Base-by-base conservation (phyloP, 2,797 vertebrate species). In the Crenuchus spilurus region DNA sequence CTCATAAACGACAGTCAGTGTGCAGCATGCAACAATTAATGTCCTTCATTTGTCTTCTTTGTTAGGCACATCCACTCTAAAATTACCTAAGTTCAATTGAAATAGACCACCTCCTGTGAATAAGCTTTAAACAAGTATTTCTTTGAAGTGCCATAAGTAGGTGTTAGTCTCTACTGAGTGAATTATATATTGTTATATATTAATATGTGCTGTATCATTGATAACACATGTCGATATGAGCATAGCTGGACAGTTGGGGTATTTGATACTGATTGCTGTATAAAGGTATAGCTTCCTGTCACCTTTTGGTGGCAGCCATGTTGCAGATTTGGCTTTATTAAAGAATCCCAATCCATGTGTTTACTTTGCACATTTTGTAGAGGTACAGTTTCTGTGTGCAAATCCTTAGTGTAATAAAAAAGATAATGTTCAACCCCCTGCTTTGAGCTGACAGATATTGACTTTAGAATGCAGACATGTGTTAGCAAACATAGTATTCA, bases 331-430 rank as follows among this genome's bases (percentile, higher is more conserved):
- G 31, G 48, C 68, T 52, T 81, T 67, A 80, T 83, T 81, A 80
- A 61, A 74, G 63, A 61, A 63, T 60, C 77, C 20, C 67, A 82
- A 82, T 80, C 77, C 72, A n/a, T 26, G 8, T 83, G 71, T 84
- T 84, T 80, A 84, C 80, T 82, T 84, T 78, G 78, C 78, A 82
- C 78, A 79, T 82, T 80, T 74, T 72, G 71, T 55, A 49, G 77
- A 73, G 76, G 73, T 71, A 77, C 65, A 77, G 74, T 80, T 72
- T 79, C 72, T 77, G 74, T 55, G 66, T 61, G 72, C 75, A 76
- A 79, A 80, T 82, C 76, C 77, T 54, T 49, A 67, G 79, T 77
- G 76, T 77, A 83, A 83, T 80, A 73, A 82, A 72, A 79, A 80
- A 76, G 61, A 60, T 73, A 77, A 66, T 61, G 63, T 57, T 70